These are phyloP conservation scores for Danio choprae DNA, from an alignment of 2,797 vertebrate genomes.

Conservation along the genomic window DNA sequence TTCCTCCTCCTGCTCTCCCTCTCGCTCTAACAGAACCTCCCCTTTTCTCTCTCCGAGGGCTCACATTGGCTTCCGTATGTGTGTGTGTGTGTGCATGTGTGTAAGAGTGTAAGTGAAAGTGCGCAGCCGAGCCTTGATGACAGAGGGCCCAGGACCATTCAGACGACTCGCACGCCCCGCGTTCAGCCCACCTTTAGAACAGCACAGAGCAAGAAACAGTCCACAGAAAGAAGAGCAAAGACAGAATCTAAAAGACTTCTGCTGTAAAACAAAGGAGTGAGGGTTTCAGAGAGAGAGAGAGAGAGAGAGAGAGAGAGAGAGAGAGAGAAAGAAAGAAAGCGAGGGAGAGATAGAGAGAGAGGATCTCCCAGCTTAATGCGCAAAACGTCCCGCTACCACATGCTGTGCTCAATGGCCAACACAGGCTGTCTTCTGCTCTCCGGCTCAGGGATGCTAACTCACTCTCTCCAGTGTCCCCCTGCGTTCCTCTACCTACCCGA, in stretches of 20 bases:
- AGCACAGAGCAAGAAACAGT: slow-evolving; percentile 46
- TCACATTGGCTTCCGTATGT: slow-evolving; percentile 68
- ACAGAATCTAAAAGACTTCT: slow-evolving; percentile 44
- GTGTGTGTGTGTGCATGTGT: slow-evolving; percentile 40
- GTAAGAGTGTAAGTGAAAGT: slow-evolving; percentile 58
- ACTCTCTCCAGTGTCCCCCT: slow-evolving; percentile 89
- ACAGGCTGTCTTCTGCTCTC: slow-evolving; percentile 94
- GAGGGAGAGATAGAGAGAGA: slow-evolving; percentile 56
- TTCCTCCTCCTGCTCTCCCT: slow-evolving; percentile 68
- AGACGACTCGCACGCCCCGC: slow-evolving; percentile 49
- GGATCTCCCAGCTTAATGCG: slow-evolving; percentile 76
- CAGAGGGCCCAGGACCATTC: slow-evolving; percentile 65
- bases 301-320: slow-evolving; percentile 55
- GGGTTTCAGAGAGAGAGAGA: slow-evolving; percentile 49
- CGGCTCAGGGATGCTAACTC: slow-evolving; percentile 91
- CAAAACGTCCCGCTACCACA: slow-evolving; percentile 86
- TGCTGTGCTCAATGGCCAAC: slow-evolving; percentile 97
- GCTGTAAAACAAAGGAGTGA: slow-evolving; percentile 53
- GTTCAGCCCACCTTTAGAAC: slow-evolving; percentile 49
- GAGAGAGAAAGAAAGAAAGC: slow-evolving; percentile 53
- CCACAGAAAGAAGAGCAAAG: slow-evolving; percentile 36
- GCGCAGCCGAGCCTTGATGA: slow-evolving; percentile 64
- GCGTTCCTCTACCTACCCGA: slow-evolving; percentile 96
- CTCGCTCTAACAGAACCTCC: slow-evolving; percentile 58
- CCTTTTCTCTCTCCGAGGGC: slow-evolving; percentile 59